Evolutionary conservation across 2,888 invertebrate species (phyloP), one percentile per base, ranked within the genome.

Genomic region (Aplocera efformata): DNA sequence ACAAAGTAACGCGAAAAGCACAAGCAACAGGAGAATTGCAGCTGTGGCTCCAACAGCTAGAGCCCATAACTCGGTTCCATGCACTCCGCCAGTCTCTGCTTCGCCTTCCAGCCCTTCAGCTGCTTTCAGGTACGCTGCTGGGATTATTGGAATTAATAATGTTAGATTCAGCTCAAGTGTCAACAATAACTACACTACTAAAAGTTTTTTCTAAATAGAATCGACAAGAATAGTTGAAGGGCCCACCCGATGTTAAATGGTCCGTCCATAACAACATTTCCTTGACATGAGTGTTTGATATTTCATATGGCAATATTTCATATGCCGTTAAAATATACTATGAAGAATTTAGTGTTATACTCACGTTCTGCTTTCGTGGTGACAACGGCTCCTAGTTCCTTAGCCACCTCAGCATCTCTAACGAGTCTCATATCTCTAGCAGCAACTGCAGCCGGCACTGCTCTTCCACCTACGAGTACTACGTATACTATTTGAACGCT

Each of bases 291-390:
- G n/a, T n/a, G n/a, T n/a, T n/a, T n/a, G n/a, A n/a, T n/a, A n/a
- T n/a, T n/a, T n/a, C n/a, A n/a, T n/a, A n/a, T n/a, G n/a, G n/a
- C n/a, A n/a, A n/a, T n/a, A n/a, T n/a, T n/a, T n/a, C n/a, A n/a
- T n/a, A n/a, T n/a, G n/a, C n/a, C n/a, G n/a, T n/a, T n/a, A n/a
- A n/a, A n/a, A n/a, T n/a, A n/a, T n/a, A n/a, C 29, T 32, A 11
- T 36, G 25, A 7, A 22, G n/a, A 4, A 7, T 3, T 21, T 36
- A 7, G 13, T 27, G 10, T 41, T 25, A 48, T 43, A 89, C 92
- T 92, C 89, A 96, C 96, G 96, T 89, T 96, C 94, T 42, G 96
- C 94, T 82, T 95, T 96, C 53, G 95, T 93, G 32, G 93, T 90
- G 31, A 95, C 91, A 0, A 93, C 91, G 45, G 93, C 93, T 3